Base-by-base conservation (phyloP, 2,888 invertebrate species). In the Syritta pipiens region DNA sequence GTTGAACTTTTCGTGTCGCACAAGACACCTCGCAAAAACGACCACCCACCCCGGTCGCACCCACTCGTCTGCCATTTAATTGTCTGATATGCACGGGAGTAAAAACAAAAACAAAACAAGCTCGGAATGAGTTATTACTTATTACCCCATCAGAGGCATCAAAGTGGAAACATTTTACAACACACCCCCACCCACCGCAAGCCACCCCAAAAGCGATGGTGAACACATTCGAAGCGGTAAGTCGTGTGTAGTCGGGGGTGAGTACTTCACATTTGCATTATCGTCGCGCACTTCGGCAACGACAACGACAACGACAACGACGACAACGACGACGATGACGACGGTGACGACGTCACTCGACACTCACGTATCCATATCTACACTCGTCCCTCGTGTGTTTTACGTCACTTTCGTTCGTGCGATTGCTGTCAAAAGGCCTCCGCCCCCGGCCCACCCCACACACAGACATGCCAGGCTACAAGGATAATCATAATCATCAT, bases 101-200 rank as follows among this genome's bases (percentile, higher is more conserved):
- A n/a, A 12, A 19, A 60, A 26, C 30, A 48, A 51, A 44, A 20
- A 26, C n/a, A 37, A 55, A 6, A 24, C 9, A 57, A 44, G 30
- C 30, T 53, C 32, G 24, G 72, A 60, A 72, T 65, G 60, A 65
- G 59, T 72, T 77, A 77, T 77, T 65, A 82, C 71, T 82, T 75
- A 81, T 72, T 76, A 81, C 71, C 62, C 67, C 82, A 76, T 76
- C 75, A 82, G 72, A 76, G 67, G 82, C 82, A 76, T 76, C 72
- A 67, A 71, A 63, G 82, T 81, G 75, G 59, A 82, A 82, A 68
- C 59, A 72, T 81, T 82, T 81, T 76, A 71, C 35, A 63, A 46
- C 42, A 17, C 57, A 49, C 48, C 30, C 46, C 40, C 2, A 26
- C 40, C 44, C n/a, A 20, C 42, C 37, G 5, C 17, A 12, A 4